Evolutionary conservation across 2,888 invertebrate genomes (phyloP), one percentile per base, ranked within the genome.

Genomic region (Xiphydria camelus): DNA sequence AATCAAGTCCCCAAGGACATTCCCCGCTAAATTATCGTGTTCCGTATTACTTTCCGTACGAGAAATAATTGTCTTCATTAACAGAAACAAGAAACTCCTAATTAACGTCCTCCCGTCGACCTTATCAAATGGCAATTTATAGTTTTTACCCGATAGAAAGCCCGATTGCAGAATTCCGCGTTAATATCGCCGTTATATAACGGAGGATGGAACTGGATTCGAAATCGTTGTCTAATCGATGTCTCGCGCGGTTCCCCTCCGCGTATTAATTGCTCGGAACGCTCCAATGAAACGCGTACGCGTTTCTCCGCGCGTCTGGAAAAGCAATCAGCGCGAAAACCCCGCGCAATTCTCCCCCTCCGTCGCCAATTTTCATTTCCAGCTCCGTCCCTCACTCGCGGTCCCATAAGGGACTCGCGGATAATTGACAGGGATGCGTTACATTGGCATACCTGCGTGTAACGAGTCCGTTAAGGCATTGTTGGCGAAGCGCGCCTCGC

Each of bases 381-480:
- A 5, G 5, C 18, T 17, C 32, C 9, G 15, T 31, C 18, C 25
- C 18, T 35, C 20, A 12, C 32, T 10, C 32, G 6, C 32, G 6
- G 7, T 22, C 23, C 22, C 14, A 26, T 12, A 9, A 29, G 46
- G 33, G 41, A 49, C 40, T 31, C 34, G n/a, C 44, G 47, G 47
- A 52, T 54, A 54, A 54, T 54, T 54, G 52, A 47, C 47, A 49
- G 41, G 49, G 52, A 47, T 45, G 49, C 41, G 47, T 52, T 51
- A 40, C 42, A 47, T 47, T 47, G 40, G 32, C 40, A 45, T 49
- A 45, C 20, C 38, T 51, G 42, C 51, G 51, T 51, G 48, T 48
- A 48, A 48, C 51, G 51, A 48, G 44, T 42, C 34, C 41, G 45
- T 44, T 38, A 38, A 25, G 17, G 31, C 12, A 2, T 29, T 15